These are phyloP conservation scores for Xerus inauris DNA, from an alignment of 2,113 vertebrate species.

Conservation along the genomic window DNA sequence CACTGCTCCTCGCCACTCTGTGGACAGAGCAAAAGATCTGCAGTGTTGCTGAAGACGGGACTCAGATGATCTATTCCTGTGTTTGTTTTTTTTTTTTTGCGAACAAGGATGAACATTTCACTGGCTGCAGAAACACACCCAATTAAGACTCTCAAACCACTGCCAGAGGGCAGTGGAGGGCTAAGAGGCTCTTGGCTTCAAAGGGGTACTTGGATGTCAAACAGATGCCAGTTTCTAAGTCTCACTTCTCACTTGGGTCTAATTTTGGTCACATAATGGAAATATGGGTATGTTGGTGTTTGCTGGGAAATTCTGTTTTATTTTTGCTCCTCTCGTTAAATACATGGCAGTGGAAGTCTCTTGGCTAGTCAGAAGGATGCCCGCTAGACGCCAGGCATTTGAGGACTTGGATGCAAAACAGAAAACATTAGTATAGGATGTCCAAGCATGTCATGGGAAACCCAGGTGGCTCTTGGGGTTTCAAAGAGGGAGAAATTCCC, in stretches of 20 bases:
- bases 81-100: not conserved
- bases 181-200: not conserved
- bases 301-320: not conserved
- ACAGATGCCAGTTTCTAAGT: not conserved
- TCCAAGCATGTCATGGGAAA: not conserved
- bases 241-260: not conserved
- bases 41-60: not conserved
- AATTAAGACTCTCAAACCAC: not conserved
- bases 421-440: not conserved
- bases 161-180: fast-evolving
- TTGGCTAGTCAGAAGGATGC: not conserved
- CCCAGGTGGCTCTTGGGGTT: not conserved
- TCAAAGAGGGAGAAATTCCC: not conserved
- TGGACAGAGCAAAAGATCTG: not conserved
- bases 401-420: not conserved
- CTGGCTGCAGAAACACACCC: not conserved
- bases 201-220: not conserved
- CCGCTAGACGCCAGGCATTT: not conserved
- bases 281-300: not conserved
- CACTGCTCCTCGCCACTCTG: not conserved
- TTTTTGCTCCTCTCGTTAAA: not conserved
- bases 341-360: not conserved
- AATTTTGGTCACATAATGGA: not conserved
- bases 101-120: not conserved
- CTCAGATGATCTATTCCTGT: not conserved